Base-by-base conservation (phyloP, 2,888 invertebrate species). In the Drosophila aldrichi region DNA sequence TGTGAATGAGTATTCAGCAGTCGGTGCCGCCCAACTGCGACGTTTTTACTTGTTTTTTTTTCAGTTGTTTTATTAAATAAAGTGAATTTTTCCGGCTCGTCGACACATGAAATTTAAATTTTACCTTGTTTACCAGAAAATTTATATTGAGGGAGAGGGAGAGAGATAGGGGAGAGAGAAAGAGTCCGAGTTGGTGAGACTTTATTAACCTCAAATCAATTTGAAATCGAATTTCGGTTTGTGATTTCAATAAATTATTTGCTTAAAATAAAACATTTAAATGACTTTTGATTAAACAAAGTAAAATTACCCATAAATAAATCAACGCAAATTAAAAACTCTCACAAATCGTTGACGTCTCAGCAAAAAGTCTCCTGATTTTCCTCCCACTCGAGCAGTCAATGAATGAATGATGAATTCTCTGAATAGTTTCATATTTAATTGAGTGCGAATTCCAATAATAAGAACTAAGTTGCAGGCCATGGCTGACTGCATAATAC, bases 61-160 rank as follows among this genome's bases (percentile, higher is more conserved):
- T 9, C 3, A 36, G 25, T 44, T 29, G 22, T 58, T 46, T 48
- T 48, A 48, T 48, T 48, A 16, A 64, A 40, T 34, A 54, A 65
- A 64, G 18, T 64, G 46, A 18, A 44, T 29, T 61, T 51, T 38
- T 56, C 10, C 34, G 18, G 14, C 38, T 38, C 38, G 29, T 34
- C 22, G 7, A n/a, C 43, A 73, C 61, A 61, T 73, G 22, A 58
- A 68, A 44, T 73, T 44, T 32, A 61, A 40, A 8, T 49, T 58
- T 29, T 58, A 16, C 38, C 20, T 49, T 56, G 51, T 69, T 29
- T 38, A 22, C 14, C 60, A 49, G 54, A 54, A 46, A 7, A 7
- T 8, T 9, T 9, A 32, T 2, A 25, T 10, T 12, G 10, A 36
- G 5, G 6, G 3, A 1, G 9, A 32, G 25, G 0, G 14, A 1